Evolutionary conservation across 2,888 invertebrate species (phyloP).

Genomic region (Drosophila mayaguana): DNA sequence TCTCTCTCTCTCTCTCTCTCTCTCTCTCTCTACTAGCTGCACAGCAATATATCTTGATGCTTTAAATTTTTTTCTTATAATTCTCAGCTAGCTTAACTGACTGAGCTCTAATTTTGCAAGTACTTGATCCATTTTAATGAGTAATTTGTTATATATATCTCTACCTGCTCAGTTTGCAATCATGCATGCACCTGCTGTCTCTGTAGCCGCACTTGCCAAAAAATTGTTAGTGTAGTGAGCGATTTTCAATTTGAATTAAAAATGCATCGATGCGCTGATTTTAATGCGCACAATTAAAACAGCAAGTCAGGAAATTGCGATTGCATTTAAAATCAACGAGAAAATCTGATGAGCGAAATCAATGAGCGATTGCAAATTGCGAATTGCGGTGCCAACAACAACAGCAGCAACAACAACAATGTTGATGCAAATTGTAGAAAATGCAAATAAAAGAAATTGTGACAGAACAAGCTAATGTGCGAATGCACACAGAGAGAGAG

Average conservation of each 20-base stretch:
- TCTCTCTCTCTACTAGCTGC: too few species aligned
- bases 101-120: too few species aligned
- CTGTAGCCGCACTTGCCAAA: slow-evolving; percentile 24
- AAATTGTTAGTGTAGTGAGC: slow-evolving; percentile 29
- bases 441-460: slow-evolving; percentile 62
- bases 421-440: slow-evolving; percentile 27
- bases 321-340: slow-evolving; percentile 70
- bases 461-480: slow-evolving; percentile 66
- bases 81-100: too few species aligned
- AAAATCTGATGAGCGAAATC: slow-evolving; percentile 72
- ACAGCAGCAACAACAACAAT: slow-evolving; percentile 23
- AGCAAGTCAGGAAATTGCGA: slow-evolving; percentile 76
- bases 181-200: slow-evolving; percentile 4
- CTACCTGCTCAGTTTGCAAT: slow-evolving; percentile 22
- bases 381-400: slow-evolving; percentile 39
- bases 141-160: too few species aligned
- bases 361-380: slow-evolving; percentile 75
- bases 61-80: too few species aligned
- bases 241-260: slow-evolving; percentile 77
- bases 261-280: slow-evolving; percentile 73
- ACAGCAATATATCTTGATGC: too few species aligned
- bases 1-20: too few species aligned
- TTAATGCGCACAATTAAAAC: slow-evolving; percentile 76
- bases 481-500: slow-evolving; percentile 13
- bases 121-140: too few species aligned